Percentiles rank a stretch among this genome's conserved stretches.
phyloP scores from a whole-genome alignment of 2,113 vertebrate species.

The Callorhinus ursinus region DNA sequence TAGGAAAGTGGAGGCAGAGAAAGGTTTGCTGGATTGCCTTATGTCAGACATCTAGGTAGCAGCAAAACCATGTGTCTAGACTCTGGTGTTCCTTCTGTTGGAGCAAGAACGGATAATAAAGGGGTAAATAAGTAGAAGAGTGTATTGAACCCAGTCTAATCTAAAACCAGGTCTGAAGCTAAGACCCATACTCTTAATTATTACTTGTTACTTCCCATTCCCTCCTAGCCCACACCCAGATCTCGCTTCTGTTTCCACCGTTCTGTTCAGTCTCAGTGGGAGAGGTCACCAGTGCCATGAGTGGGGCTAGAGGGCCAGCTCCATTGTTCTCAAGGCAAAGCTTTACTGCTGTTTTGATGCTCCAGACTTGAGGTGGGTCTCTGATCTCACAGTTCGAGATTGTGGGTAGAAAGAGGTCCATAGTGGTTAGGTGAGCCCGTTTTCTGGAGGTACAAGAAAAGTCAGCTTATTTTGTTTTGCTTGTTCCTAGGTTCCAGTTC shows the following conservation, averaged over 20 bases:
- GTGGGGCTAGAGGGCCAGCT: conserved; percentile 18
- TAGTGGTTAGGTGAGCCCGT: neutral
- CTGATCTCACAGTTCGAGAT: conserved; percentile 32
- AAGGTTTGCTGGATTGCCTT: neutral
- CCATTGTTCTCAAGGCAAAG: conserved; percentile 12
- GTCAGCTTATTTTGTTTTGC: conserved; percentile 19
- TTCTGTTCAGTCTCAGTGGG: conserved; percentile 33
- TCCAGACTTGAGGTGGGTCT: conserved; percentile 9
- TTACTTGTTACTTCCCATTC: conserved; percentile 6
- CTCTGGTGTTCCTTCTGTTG: neutral
- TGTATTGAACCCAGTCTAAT: neutral
- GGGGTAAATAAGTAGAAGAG: neutral
- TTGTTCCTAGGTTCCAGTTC: conserved; percentile 59
- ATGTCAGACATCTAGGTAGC: neutral
- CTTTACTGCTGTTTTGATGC: conserved; percentile 19
- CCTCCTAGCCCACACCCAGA: conserved; percentile 46
- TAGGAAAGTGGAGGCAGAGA: neutral
- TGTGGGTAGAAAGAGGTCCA: conserved; percentile 4
- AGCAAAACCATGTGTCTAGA: neutral
- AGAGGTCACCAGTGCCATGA: neutral
- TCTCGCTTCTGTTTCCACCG: conserved; percentile 29
- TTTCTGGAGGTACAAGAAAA: neutral
- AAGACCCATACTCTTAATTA: conserved; percentile 31
- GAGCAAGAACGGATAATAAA: neutral
- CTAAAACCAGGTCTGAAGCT: neutral